Evolutionary conservation across 2,888 invertebrate genomes (phyloP).

Genomic region (Tetranychus piercei): DNA sequence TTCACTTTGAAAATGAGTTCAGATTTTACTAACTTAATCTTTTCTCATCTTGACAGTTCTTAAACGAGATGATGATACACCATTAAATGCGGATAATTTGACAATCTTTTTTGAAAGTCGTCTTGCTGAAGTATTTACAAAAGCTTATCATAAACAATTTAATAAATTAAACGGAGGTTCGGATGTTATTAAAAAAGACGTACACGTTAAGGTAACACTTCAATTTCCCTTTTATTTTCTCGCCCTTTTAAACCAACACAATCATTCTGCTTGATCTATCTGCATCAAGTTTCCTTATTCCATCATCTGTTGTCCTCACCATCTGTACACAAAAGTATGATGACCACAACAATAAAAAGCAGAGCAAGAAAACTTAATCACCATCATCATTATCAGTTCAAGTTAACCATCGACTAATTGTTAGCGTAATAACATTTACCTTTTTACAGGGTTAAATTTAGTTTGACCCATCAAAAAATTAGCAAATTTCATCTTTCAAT

Average conservation of each 20-base stretch:
- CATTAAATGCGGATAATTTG: background rate
- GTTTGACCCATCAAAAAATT: background rate
- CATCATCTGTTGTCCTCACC: background rate
- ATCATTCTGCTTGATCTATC: background rate
- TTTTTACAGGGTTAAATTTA: background rate
- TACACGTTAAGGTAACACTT: background rate
- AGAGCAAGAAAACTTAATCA: background rate
- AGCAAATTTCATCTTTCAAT: background rate
- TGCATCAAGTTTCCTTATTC: background rate
- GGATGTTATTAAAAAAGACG: background rate
- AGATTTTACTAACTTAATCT: background rate
- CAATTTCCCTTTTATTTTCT: background rate
- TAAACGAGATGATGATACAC: background rate
- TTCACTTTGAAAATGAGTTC: background rate
- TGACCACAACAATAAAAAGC: background rate
- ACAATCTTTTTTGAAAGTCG: background rate
- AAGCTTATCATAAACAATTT: background rate
- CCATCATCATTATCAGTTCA: background rate
- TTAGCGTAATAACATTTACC: background rate
- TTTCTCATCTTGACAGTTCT: background rate
- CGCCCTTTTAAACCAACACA: background rate
- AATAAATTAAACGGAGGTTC: background rate
- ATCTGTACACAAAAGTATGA: background rate
- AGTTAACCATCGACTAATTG: background rate
- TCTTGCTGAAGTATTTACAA: background rate